phyloP scores from a whole-genome alignment of 1,140 invertebrate genomes.

The Caenorhabditis elegans region WBcel235 BX284603.4:3838001-3838500 shows the following conservation, averaged over 20 bases:
- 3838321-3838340: not conserved
- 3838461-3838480: not conserved
- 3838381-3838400: too few relatives aligned
- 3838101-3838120: slow-evolving; percentile 53
- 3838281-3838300: slow-evolving; percentile 22
- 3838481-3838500: not conserved
- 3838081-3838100: slow-evolving; percentile 62
- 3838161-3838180: slow-evolving; percentile 67
- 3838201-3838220: slow-evolving; percentile 68
- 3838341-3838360: not conserved
- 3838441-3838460: not conserved
- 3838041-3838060: slow-evolving; percentile 59
- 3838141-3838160: slow-evolving; percentile 67
- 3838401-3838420: too few relatives aligned
- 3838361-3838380: not conserved
- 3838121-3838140: slow-evolving; percentile 49
- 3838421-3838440: too few relatives aligned
- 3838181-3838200: slow-evolving; percentile 66
- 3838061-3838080: slow-evolving; percentile 68
- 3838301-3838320: slow-evolving; percentile 31
- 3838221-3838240: slow-evolving; percentile 69
- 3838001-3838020: not conserved
- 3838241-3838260: slow-evolving; percentile 56
- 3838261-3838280: slow-evolving; percentile 33
- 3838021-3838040: slow-evolving; percentile 24